Base-by-base conservation (phyloP, 2,113 vertebrate species). In the Xiphias gladius region DNA sequence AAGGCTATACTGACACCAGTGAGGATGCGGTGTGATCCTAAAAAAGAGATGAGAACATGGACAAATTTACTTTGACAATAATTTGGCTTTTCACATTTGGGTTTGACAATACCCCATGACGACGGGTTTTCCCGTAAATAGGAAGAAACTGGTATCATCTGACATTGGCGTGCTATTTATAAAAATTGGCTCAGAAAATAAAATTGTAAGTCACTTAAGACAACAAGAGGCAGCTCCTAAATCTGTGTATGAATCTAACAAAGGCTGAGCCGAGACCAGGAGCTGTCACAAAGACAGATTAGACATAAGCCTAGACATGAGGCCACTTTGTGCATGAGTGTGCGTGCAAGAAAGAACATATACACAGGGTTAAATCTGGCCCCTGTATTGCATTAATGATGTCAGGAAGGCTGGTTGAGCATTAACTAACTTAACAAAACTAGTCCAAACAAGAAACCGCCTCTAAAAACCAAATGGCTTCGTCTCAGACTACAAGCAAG, bases 391-490 rank as follows among this genome's bases (percentile, higher is more conserved):
- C 94, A 93, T 95, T 96, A 95, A 95, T 90, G 85, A 94, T 85
- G 88, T 84, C 79, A 90, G 91, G 91, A 86, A 71, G 57, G 70
- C 68, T 76, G 68, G 50, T 66, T 71, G 70, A 85, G 59, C 71
- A 72, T 93, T 94, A 96, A 96, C 96, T 94, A 93, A 91, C 66
- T 13, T 68, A 14, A 28, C 24, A 46, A 93, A 96, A 93, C 93
- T 90, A 93, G 93, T 88, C 91, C 89, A 95, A 95, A 95, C 94
- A 93, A 91, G 91, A 96, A 96, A 88, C 91, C 95, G 92, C 89
- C 93, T 89, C 81, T 89, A 93, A 91, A 95, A 95, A 84, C 82
- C 58, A 69, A 68, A 83, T 43, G 70, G 59, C 37, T 78, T 64
- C 52, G 2, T 46, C 67, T 85, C 39, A 65, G 64, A 79, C 65